A percentile compares a stretch with the other conserved stretches of the same genome.
Conservation (phyloP, 2,113 vertebrate genomes). For the Pollimyrus isidori region DNA sequence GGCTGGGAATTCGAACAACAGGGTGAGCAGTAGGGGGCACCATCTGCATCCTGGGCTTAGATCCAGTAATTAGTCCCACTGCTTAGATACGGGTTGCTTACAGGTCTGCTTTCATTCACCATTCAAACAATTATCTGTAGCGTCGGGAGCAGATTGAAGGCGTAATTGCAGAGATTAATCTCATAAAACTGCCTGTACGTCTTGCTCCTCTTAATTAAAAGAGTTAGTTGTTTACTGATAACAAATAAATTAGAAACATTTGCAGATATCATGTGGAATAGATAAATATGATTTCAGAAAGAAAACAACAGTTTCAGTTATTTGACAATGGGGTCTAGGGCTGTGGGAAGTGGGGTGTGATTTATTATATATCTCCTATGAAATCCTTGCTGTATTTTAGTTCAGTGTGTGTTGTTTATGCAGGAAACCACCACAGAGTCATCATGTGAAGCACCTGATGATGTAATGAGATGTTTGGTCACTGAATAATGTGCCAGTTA, state of each 20-base stretch:
- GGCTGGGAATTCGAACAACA: constrained; percentile 63
- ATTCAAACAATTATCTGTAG: not conserved
- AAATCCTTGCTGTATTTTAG: not conserved
- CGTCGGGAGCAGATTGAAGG: not conserved
- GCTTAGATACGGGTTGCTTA: not conserved
- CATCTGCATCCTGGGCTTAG: not conserved
- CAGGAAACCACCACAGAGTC: not conserved
- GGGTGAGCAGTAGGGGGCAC: constrained; percentile 41
- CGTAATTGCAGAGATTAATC: not conserved
- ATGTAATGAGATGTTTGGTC: not conserved
- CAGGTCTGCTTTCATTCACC: not conserved
- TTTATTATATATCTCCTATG: not conserved
- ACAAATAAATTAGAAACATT: not conserved
- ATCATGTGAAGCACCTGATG: not conserved
- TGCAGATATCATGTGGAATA: not conserved
- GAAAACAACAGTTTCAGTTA: not conserved
- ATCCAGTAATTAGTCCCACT: not conserved
- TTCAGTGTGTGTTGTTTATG: not conserved
- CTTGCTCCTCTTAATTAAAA: not conserved
- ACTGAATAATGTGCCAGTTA: not conserved
- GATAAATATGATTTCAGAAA: not conserved
- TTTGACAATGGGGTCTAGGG: not conserved
- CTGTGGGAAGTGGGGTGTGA: not conserved
- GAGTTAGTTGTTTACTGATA: not conserved
- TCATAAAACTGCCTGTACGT: not conserved